Base-by-base conservation (phyloP, 1,140 invertebrate genomes). In the Danaus plexippus region DNA sequence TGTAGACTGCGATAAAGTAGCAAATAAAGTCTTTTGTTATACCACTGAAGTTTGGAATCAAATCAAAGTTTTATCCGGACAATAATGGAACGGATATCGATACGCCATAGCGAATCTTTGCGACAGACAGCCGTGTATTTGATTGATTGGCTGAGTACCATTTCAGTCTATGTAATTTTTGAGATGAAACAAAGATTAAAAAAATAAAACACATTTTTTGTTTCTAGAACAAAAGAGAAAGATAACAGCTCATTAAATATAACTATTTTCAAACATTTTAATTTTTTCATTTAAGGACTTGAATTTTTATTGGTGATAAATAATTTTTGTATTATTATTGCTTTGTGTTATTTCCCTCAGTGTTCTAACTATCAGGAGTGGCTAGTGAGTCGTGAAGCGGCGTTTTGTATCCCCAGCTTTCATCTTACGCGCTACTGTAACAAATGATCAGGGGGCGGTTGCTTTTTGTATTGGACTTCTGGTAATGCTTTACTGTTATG, bases 51-150 rank as follows among this genome's bases (percentile, higher is more conserved):
- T 75, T 68, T 59, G 70, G 73, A 77, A 85, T 80, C 79, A 71
- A 82, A 85, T 85, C 80, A 82, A 85, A 85, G 72, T 85, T 85
- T 85, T 76, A 81, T 76, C 75, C 71, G 66, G 54, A 69, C 80
- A 72, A 78, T 82, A 85, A 83, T 83, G 66, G 72, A 80, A 67
- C 75, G 75, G 80, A 85, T 83, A 85, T 77, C 72, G 67, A 64
- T 59, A 68, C 66, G 64, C 67, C 66, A 69, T 78, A 64, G 59
- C 54, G 67, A 76, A 67, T 64, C 63, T 52, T 44, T 56, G 63
- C 63, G 69, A 78, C 69, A 75, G 64, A 72, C 54, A 59, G 59
- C 56, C 45, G 49, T 10, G 8, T 12, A 44, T 32, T n/a, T 8
- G 54, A 56, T 44, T 49, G 15, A n/a, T 18, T 18, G 41, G 12